These are phyloP conservation scores for Cossypha dichroa DNA, from an alignment of 2,797 vertebrate genomes.

Conservation along the genomic window DNA sequence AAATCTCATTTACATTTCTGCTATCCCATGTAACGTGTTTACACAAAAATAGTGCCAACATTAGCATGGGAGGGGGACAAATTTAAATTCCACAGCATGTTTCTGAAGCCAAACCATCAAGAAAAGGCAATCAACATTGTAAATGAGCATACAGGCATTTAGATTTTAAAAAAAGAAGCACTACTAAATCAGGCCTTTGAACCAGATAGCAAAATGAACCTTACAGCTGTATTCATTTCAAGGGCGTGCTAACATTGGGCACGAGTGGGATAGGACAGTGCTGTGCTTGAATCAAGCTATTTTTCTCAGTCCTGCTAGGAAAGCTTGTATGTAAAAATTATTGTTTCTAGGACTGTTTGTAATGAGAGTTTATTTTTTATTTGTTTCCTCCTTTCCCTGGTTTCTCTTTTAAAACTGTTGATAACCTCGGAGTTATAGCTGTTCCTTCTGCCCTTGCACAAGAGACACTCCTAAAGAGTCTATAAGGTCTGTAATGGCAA, in stretches of 20 bases:
- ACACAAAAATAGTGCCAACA: conserved; percentile 60
- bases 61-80: not conserved
- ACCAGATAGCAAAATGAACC: not conserved
- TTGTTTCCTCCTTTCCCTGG: not conserved
- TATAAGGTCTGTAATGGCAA: not conserved
- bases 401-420: not conserved
- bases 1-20: conserved; percentile 61
- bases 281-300: not conserved
- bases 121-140: conserved; percentile 49
- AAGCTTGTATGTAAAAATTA: not conserved
- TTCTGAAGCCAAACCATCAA: conserved; percentile 40
- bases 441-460: not conserved
- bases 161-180: not conserved
- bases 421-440: not conserved
- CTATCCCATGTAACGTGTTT: conserved; percentile 53
- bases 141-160: conserved; percentile 20
- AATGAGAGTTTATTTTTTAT: not conserved
- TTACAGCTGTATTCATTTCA: not conserved
- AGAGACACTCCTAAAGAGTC: not conserved
- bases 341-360: not conserved
- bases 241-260: not conserved
- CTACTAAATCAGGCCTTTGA: conserved; percentile 27
- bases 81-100: conserved; percentile 64
- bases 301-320: not conserved
- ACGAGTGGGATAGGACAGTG: not conserved